Conservation (phyloP, 2,113 vertebrate genomes). For the Sphyrna mokarran region DNA sequence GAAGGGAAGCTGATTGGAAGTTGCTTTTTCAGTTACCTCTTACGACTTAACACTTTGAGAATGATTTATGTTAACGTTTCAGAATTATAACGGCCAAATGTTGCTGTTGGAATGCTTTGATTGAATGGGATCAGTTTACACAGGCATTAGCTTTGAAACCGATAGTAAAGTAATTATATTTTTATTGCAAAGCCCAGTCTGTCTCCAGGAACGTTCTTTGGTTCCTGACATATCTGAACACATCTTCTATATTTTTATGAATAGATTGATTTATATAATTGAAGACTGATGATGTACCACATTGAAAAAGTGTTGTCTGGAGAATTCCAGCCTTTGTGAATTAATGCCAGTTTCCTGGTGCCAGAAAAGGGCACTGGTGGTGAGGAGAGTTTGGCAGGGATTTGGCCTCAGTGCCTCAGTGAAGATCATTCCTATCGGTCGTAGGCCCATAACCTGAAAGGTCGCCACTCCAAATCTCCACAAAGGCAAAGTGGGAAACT, state of each 20-base stretch:
- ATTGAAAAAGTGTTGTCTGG: not conserved
- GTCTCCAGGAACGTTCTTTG: too few species aligned
- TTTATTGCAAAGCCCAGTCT: not conserved
- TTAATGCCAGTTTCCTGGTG: not conserved
- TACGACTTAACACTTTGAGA: not conserved
- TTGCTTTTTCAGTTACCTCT: not conserved
- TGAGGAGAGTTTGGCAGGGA: not conserved
- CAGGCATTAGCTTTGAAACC: not conserved
- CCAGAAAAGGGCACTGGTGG: not conserved
- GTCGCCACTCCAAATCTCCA: not conserved
- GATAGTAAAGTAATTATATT: constrained; percentile 16
- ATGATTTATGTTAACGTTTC: not conserved
- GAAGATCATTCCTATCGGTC: not conserved
- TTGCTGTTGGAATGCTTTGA: not conserved
- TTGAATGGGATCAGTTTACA: not conserved
- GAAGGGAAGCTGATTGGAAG: not conserved
- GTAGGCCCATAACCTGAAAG: not conserved
- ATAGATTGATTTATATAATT: not conserved
- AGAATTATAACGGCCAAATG: not conserved
- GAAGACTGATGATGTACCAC: not conserved
- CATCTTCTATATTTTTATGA: not conserved
- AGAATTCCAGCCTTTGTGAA: not conserved
- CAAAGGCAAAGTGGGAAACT: not conserved
- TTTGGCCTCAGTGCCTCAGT: not conserved
- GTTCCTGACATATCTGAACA: not conserved